phyloP scores from a whole-genome alignment of 2,888 invertebrate species.

The Erpobdella octoculata region DNA sequence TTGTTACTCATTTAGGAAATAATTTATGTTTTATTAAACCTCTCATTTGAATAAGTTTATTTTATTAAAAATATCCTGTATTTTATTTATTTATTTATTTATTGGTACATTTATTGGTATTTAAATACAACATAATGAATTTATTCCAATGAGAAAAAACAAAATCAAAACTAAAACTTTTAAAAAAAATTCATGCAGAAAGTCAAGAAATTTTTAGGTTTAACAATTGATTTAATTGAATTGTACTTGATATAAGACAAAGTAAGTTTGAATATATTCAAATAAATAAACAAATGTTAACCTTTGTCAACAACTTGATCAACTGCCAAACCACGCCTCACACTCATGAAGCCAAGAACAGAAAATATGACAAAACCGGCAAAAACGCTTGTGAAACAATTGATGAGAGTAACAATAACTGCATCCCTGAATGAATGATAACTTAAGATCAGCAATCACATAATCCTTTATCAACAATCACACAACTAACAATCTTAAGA shows the following conservation, averaged over 20 bases:
- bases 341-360: slow-evolving; percentile 59
- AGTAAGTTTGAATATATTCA: no score
- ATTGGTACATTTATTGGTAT: no score
- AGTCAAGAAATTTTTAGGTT: no score
- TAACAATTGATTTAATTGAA: no score
- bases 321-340: slow-evolving; percentile 46
- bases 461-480: neutral
- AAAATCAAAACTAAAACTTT: neutral
- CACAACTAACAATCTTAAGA: neutral
- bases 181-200: neutral
- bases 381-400: slow-evolving; percentile 50
- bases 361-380: slow-evolving; percentile 51
- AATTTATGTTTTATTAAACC: no score
- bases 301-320: slow-evolving; percentile 51
- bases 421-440: slow-evolving; percentile 43
- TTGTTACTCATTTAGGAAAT: no score
- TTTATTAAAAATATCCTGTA: no score
- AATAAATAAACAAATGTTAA: slow-evolving; percentile 35
- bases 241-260: no score
- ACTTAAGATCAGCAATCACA: neutral
- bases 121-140: no score
- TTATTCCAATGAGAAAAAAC: no score
- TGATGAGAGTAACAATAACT: slow-evolving; percentile 48
- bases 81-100: no score
- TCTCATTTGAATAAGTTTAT: no score